phyloP scores from a whole-genome alignment of 1,140 invertebrate species.

The Oryctes rhinoceros region DNA sequence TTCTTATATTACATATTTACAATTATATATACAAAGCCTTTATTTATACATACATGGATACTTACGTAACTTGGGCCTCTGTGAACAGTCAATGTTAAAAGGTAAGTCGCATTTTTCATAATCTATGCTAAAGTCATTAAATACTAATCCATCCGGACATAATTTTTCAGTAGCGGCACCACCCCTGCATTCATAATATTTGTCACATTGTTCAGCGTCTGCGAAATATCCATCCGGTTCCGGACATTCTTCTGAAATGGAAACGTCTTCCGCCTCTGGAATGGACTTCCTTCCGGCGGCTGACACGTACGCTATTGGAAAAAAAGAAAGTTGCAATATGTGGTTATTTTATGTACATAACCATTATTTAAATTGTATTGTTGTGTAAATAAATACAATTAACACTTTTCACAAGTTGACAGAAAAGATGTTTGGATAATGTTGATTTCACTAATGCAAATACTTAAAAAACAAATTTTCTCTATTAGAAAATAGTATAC shows the following conservation, averaged over 20 bases:
- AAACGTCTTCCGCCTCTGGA: conserved; percentile 53
- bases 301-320: conserved; percentile 28
- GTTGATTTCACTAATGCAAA: no score
- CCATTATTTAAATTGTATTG: neutral
- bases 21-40: neutral
- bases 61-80: conserved; percentile 82
- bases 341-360: neutral
- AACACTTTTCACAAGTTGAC: neutral
- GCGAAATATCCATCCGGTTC: conserved; percentile 86
- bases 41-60: conserved; percentile 51
- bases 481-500: no score
- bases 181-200: conserved; percentile 85
- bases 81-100: conserved; percentile 84
- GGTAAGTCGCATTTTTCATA: conserved; percentile 90
- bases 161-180: conserved; percentile 78
- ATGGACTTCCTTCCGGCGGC: conserved; percentile 30
- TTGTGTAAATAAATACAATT: neutral
- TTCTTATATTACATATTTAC: neutral
- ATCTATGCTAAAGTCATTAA: conserved; percentile 83
- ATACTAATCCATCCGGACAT: conserved; percentile 91
- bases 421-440: no score
- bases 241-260: conserved; percentile 74
- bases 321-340: neutral
- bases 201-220: conserved; percentile 88
- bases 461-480: no score